Conservation (phyloP, 2,888 invertebrate genomes). For the Cataglyphis albicans region DNA sequence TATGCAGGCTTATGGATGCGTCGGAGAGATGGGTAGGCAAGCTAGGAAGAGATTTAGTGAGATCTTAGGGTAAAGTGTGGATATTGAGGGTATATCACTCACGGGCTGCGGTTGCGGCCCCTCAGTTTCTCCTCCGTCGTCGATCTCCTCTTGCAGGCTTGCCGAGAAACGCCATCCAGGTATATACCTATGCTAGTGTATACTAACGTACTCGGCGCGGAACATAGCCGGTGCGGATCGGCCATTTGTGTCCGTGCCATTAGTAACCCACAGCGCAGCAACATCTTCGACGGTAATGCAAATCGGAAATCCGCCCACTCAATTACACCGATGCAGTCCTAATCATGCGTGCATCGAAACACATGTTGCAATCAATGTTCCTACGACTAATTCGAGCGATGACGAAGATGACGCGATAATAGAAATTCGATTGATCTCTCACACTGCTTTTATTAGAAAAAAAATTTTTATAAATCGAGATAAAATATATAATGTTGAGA, state of each 20-base stretch:
- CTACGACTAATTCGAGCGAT: conserved; percentile 66
- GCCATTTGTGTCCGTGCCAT: conserved; percentile 75
- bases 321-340: conserved; percentile 77
- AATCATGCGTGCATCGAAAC: conserved; percentile 74
- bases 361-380: conserved; percentile 74
- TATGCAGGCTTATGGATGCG: conserved; percentile 70
- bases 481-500: neutral
- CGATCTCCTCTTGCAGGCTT: conserved; percentile 51
- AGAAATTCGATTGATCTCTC: neutral
- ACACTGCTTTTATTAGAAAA: neutral
- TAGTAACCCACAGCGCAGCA: conserved; percentile 74
- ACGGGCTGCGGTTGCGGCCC: conserved; percentile 80
- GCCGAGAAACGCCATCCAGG: conserved; percentile 70
- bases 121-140: conserved; percentile 34
- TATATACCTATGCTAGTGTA: conserved; percentile 67
- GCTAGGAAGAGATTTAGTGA: conserved; percentile 81
- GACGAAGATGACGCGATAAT: conserved; percentile 58
- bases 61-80: conserved; percentile 83
- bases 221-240: conserved; percentile 64
- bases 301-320: conserved; percentile 82
- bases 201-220: conserved; percentile 28
- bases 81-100: conserved; percentile 84
- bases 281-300: conserved; percentile 80
- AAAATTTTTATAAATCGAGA: neutral
- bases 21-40: conserved; percentile 71